A percentile compares a stretch with the other conserved stretches of the same genome.
phyloP scores from a whole-genome alignment of 2,888 invertebrate species.

The Nipponacmea schrenckii region DNA sequence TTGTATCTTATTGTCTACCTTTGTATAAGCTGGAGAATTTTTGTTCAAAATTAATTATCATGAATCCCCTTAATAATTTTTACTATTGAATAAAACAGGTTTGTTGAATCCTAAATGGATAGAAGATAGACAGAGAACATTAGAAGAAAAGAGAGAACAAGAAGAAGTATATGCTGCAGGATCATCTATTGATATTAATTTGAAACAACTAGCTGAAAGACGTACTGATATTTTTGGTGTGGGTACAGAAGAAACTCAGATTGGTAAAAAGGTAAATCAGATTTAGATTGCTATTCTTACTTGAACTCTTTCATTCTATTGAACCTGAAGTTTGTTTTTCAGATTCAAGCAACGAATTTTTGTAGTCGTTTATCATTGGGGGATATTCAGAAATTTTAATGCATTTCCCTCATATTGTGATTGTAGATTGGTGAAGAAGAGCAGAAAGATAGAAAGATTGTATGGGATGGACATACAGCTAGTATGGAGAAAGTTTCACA shows the following conservation, averaged over 20 bases:
- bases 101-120: constrained; percentile 97
- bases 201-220: constrained; percentile 95
- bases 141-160: constrained; percentile 92
- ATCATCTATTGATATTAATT: constrained; percentile 92
- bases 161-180: constrained; percentile 78
- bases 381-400: no score
- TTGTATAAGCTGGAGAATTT: no score
- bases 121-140: constrained; percentile 92
- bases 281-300: neutral
- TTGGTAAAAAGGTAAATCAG: constrained; percentile 89
- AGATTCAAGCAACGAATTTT: no score
- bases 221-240: constrained; percentile 99
- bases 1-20: no score
- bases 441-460: constrained; percentile 81
- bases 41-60: no score
- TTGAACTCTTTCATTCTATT: no score
- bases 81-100: constrained; percentile 69
- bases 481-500: constrained; percentile 95
- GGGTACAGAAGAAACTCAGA: constrained; percentile 96
- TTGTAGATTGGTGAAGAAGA: constrained; percentile 69
- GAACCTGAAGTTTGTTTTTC: no score
- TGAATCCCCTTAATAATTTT: no score
- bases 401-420: no score
- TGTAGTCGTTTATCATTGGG: no score
- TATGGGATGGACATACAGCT: constrained; percentile 98